A percentile compares a stretch with the other conserved stretches of the same genome.
phyloP scores from a whole-genome alignment of 92 coral and sea anemone species.

The Phymanthus crucifer region DNA sequence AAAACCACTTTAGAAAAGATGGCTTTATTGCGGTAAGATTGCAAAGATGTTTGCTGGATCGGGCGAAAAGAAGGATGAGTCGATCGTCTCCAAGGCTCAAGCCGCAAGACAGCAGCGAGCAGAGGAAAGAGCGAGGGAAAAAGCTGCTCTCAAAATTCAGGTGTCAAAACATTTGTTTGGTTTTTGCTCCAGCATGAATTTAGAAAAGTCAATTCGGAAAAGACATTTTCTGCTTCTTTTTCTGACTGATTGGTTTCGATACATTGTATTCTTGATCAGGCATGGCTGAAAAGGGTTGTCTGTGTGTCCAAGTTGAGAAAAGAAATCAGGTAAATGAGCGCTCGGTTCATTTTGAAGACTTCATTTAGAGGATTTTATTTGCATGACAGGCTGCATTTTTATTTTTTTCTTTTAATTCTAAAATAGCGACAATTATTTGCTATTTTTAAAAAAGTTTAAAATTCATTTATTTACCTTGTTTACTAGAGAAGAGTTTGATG shows the following conservation, averaged over 20 bases:
- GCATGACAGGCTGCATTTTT: neutral
- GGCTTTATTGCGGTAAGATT: neutral
- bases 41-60: constrained; percentile 70
- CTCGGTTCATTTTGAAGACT: neutral
- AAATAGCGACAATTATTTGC: too few species aligned
- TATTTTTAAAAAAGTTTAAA: too few species aligned
- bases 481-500: constrained; percentile 62
- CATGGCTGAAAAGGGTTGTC: constrained; percentile 66
- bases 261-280: constrained; percentile 38
- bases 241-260: neutral
- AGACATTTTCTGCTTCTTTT: too few species aligned
- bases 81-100: constrained; percentile 83
- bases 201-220: neutral
- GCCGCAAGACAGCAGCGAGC: constrained; percentile 97
- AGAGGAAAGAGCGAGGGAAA: constrained; percentile 80
- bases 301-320: constrained; percentile 63
- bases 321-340: constrained; percentile 62
- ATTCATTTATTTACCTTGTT: neutral
- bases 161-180: constrained; percentile 10
- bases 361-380: neutral
- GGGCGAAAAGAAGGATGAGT: constrained; percentile 60
- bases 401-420: too few species aligned
- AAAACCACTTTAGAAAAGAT: neutral
- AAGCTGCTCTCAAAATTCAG: constrained; percentile 88
- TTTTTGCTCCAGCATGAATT: neutral